Percentiles rank a stretch among this genome's conserved stretches.
These are phyloP conservation scores for Ranitomeya imitator DNA, from an alignment of 2,113 vertebrate genomes.

Conservation along the genomic window DNA sequence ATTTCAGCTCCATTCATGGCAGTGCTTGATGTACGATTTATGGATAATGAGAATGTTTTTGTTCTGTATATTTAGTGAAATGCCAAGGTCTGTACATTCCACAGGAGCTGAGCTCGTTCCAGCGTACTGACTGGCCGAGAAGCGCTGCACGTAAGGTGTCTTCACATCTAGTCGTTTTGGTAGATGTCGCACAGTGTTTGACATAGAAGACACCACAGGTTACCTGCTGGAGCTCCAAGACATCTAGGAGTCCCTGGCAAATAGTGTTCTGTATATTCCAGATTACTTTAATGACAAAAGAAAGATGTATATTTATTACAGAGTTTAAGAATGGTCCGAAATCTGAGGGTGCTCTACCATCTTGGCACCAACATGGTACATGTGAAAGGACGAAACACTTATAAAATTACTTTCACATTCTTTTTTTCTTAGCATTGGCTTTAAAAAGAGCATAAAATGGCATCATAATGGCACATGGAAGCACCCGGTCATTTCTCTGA, in stretches of 20 bases:
- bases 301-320: not conserved
- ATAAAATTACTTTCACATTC: too few relatives aligned
- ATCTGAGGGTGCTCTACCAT: too few relatives aligned
- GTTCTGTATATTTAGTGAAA: slow-evolving; percentile 13
- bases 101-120: not conserved
- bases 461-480: too few relatives aligned
- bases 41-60: not conserved
- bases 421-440: too few relatives aligned
- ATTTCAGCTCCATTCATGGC: not conserved
- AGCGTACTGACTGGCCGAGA: not conserved
- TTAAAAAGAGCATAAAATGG: not conserved
- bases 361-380: too few relatives aligned
- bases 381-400: too few relatives aligned
- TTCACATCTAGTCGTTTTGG: not conserved
- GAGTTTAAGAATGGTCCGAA: not conserved
- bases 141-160: not conserved
- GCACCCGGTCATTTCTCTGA: not conserved
- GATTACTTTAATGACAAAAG: not conserved
- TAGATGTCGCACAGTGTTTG: not conserved
- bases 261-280: not conserved
- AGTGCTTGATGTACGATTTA: not conserved
- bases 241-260: not conserved
- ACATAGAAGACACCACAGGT: not conserved
- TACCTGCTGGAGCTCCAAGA: not conserved
- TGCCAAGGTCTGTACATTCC: not conserved